Percentiles rank a stretch among this genome's conserved stretches.
These are phyloP conservation scores for Tapirus indicus DNA, from an alignment of 2,797 vertebrate species.

Conservation along the genomic window DNA sequence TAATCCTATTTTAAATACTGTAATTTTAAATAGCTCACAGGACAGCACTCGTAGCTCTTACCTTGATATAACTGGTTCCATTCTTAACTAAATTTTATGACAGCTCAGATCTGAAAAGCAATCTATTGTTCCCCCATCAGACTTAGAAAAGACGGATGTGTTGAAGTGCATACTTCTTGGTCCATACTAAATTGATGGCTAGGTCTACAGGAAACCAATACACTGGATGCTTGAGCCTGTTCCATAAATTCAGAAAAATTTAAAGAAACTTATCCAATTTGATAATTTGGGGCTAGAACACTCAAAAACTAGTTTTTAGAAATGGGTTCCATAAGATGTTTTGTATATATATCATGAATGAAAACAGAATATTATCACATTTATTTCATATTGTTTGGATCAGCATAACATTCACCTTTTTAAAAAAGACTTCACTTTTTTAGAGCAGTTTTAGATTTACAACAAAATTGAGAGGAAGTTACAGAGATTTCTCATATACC, in stretches of 20 bases:
- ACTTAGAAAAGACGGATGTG: constrained; percentile 35
- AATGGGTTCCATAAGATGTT: background rate
- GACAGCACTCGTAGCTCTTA: background rate
- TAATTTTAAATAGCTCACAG: constrained; percentile 47
- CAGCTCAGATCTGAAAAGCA: constrained; percentile 56
- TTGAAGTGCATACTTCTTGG: constrained; percentile 47
- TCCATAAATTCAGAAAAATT: background rate
- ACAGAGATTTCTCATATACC: background rate
- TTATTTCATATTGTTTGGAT: constrained; percentile 74
- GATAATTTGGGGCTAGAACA: background rate
- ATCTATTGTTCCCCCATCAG: constrained; percentile 1
- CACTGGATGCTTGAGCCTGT: background rate
- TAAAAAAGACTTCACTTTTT: background rate
- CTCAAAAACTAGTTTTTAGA: background rate
- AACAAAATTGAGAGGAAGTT: constrained; percentile 6
- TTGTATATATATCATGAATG: background rate
- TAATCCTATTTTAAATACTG: constrained; percentile 56
- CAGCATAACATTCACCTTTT: constrained; percentile 56
- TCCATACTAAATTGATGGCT: constrained; percentile 53
- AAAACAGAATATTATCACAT: constrained; percentile 67
- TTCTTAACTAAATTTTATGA: constrained; percentile 63
- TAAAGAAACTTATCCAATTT: background rate
- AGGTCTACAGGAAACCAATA: background rate
- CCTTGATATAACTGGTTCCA: constrained; percentile 10
- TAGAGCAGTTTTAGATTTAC: background rate